Evolutionary conservation across 1,140 invertebrate species (phyloP).

Genomic region (Plutomurus gul): DNA sequence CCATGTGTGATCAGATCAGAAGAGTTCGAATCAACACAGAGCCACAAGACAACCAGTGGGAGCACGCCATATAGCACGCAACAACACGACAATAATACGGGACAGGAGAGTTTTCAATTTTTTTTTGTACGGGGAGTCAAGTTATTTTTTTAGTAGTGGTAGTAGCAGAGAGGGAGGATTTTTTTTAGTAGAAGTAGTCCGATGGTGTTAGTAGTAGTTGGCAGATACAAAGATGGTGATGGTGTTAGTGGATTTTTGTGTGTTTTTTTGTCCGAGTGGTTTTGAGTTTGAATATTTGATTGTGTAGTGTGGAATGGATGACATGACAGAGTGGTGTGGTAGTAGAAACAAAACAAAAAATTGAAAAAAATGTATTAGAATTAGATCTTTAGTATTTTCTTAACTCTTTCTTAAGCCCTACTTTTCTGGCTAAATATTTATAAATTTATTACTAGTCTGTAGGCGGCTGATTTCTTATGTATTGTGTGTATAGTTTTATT

Average conservation of each 20-base stretch:
- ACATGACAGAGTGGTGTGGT: constrained; percentile 9
- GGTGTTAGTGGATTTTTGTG: neutral
- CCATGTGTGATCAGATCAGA: constrained; percentile 13
- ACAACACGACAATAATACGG: neutral
- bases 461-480: neutral
- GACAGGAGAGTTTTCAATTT: no score
- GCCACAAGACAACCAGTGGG: neutral
- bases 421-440: no score
- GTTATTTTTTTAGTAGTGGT: neutral
- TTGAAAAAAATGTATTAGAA: constrained; percentile 17
- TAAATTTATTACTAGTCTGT: neutral
- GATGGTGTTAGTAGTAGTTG: neutral
- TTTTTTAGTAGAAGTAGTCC: neutral
- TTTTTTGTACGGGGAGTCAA: constrained; percentile 18
- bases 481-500: neutral
- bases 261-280: neutral
- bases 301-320: constrained; percentile 16
- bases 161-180: neutral
- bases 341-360: constrained; percentile 4
- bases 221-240: neutral
- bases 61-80: neutral
- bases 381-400: neutral
- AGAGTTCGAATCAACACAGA: neutral
- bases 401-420: no score
- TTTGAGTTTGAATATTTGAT: constrained; percentile 24